Conservation (phyloP, 2,797 vertebrate species). For the Aulostomus chinensis region DNA sequence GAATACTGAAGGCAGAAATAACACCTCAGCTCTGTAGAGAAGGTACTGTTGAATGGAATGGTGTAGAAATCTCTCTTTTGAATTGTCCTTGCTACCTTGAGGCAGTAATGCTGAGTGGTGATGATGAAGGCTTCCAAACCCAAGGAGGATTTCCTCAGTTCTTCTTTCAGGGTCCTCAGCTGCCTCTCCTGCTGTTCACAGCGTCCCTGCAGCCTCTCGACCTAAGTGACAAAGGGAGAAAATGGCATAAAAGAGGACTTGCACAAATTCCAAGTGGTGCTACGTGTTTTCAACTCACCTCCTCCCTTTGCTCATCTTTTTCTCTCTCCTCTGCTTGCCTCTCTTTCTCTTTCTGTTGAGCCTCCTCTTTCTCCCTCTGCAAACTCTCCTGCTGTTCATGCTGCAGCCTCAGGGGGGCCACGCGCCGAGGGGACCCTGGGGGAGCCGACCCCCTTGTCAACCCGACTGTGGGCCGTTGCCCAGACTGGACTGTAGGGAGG, state of each 20-base stretch:
- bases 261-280: neutral
- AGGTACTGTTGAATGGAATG: too few species aligned
- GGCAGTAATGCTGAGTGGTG: constrained; percentile 90
- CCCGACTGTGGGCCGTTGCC: constrained; percentile 52
- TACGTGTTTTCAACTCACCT: constrained; percentile 47
- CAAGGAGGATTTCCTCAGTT: constrained; percentile 82
- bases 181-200: constrained; percentile 87
- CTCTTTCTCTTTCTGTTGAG: constrained; percentile 66
- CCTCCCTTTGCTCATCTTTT: constrained; percentile 62
- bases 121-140: constrained; percentile 90
- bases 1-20: too few species aligned
- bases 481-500: constrained; percentile 55
- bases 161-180: constrained; percentile 79
- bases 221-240: constrained; percentile 41
- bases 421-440: constrained; percentile 54
- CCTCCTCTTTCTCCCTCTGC: constrained; percentile 73
- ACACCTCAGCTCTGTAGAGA: neutral
- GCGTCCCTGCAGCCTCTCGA: constrained; percentile 85
- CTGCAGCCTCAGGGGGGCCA: constrained; percentile 62
- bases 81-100: constrained; percentile 60
- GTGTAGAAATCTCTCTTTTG: too few species aligned
- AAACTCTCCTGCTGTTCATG: constrained; percentile 75
- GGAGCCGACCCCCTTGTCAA: constrained; percentile 57
- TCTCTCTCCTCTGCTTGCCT: constrained; percentile 60
- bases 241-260: neutral